A percentile compares a stretch with the other conserved stretches of the same genome.
phyloP scores from a whole-genome alignment of 2,113 vertebrate genomes.

The Scomber scombrus region DNA sequence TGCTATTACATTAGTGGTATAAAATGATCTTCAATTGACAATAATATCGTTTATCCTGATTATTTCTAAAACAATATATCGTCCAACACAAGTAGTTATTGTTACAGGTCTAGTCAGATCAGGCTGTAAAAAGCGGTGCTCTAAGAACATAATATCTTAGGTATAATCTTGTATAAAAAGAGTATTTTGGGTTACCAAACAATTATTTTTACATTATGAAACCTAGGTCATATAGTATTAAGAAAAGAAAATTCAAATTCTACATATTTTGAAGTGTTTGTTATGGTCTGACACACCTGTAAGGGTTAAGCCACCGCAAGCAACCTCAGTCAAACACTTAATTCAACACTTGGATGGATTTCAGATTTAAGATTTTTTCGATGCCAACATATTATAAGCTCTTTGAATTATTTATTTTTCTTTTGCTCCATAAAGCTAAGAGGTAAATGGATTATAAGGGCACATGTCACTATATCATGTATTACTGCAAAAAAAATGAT shows the following conservation, averaged over 20 bases:
- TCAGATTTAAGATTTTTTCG: background rate
- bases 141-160: background rate
- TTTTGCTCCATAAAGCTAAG: too few relatives aligned
- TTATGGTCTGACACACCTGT: background rate
- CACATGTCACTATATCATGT: background rate
- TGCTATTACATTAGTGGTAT: too few relatives aligned
- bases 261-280: background rate
- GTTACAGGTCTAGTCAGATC: background rate
- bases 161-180: conserved; percentile 38
- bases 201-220: conserved; percentile 56
- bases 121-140: conserved; percentile 4
- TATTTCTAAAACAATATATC: too few relatives aligned
- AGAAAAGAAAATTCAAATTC: background rate
- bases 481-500: background rate
- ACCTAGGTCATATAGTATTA: conserved; percentile 1
- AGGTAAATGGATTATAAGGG: too few relatives aligned
- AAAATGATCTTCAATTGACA: too few relatives aligned
- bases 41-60: too few relatives aligned
- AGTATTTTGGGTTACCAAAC: conserved; percentile 52
- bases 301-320: background rate
- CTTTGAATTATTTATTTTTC: background rate
- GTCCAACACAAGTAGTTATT: too few relatives aligned
- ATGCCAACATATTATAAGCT: conserved; percentile 25
- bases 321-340: background rate
- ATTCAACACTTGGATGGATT: background rate